phyloP scores from a whole-genome alignment of 2,888 invertebrate genomes.

The Agriopis marginaria region DNA sequence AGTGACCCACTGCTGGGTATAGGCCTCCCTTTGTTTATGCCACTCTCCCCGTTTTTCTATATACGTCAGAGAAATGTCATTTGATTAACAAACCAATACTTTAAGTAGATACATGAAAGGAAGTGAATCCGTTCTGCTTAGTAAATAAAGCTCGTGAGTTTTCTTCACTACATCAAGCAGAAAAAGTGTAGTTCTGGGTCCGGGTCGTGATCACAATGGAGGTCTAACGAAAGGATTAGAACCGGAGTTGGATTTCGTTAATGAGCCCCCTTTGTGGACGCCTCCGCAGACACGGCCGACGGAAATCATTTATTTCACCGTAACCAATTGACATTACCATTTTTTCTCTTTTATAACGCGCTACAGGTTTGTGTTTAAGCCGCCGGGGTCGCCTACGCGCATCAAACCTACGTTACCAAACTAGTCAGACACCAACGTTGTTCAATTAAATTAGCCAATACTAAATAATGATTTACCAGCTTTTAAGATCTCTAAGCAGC shows the following conservation, averaged over 20 bases:
- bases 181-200: constrained; percentile 22
- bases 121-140: constrained; percentile 11
- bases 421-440: constrained; percentile 17
- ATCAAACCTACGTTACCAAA: constrained; percentile 27
- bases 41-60: too few relatives aligned
- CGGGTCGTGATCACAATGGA: constrained; percentile 66
- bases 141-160: constrained; percentile 11
- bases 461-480: constrained; percentile 36
- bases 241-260: constrained; percentile 76
- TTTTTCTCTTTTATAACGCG: constrained; percentile 58
- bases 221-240: constrained; percentile 84
- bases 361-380: constrained; percentile 61
- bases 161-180: constrained; percentile 5
- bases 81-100: too few relatives aligned
- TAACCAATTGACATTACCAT: constrained; percentile 74
- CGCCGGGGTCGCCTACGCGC: constrained; percentile 57
- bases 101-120: neutral
- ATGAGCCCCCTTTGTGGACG: constrained; percentile 77
- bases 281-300: constrained; percentile 61
- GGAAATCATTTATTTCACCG: constrained; percentile 79
- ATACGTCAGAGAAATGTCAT: too few relatives aligned
- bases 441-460: constrained; percentile 40
- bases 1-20: too few relatives aligned
- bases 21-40: too few relatives aligned
- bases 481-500: constrained; percentile 33